These are phyloP conservation scores for Hanleya hanleyi DNA, from an alignment of 2,888 invertebrate genomes.

Conservation along the genomic window DNA sequence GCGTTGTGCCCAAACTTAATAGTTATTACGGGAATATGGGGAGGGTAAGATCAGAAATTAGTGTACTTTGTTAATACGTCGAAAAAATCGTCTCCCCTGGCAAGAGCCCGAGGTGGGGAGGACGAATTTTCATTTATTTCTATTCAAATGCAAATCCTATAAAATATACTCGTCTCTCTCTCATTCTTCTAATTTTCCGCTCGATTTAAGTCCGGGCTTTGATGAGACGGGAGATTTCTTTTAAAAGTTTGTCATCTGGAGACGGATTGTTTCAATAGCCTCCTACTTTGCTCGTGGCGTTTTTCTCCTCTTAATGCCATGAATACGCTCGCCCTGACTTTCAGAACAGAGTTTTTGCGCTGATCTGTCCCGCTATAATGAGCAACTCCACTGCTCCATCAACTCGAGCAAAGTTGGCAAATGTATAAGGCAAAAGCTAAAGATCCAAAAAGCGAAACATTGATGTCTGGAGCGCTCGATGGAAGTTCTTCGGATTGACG, in stretches of 20 bases:
- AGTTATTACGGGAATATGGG: background rate
- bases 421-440: no score
- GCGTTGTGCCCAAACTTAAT: background rate
- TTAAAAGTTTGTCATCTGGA: background rate
- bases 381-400: no score
- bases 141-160: constrained; percentile 8
- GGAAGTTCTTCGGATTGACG: no score
- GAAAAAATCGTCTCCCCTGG: background rate
- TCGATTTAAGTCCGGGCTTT: background rate
- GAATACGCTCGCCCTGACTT: background rate
- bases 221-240: constrained; percentile 1
- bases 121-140: background rate
- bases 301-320: constrained; percentile 3
- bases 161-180: constrained; percentile 4
- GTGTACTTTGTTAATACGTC: background rate
- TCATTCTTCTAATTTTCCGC: constrained; percentile 2
- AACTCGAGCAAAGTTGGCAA: no score
- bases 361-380: no score
- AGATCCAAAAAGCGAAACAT: no score
- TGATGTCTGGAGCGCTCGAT: no score
- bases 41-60: constrained; percentile 1
- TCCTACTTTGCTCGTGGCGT: background rate
- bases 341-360: no score
- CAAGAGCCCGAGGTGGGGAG: background rate
- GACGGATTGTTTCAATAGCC: constrained; percentile 6